Evolutionary conservation across 2,888 invertebrate genomes (phyloP).

Genomic region (Acanthosepion lycidas): DNA sequence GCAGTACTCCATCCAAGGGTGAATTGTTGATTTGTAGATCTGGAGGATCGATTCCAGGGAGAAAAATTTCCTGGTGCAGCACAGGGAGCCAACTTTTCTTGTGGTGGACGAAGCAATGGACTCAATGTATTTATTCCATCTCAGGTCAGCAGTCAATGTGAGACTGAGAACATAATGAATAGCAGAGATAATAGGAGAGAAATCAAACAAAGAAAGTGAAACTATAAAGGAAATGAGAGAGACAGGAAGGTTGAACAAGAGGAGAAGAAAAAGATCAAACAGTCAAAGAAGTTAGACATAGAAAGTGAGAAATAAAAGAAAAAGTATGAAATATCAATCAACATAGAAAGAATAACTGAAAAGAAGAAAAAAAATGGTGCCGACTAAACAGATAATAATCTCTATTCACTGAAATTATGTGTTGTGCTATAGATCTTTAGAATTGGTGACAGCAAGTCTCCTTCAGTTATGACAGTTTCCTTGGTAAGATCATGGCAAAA

Average conservation of each 20-base stretch:
- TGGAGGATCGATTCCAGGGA: no score
- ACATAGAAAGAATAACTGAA: no score
- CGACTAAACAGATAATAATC: background rate
- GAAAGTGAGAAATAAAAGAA: background rate
- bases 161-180: background rate
- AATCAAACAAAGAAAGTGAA: background rate
- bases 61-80: no score
- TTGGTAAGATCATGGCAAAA: background rate
- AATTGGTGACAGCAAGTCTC: conserved; percentile 18
- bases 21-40: no score
- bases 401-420: background rate
- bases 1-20: no score
- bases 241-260: background rate
- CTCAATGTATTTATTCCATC: no score
- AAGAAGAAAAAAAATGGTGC: no score
- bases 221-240: background rate
- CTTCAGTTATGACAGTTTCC: background rate
- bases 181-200: background rate
- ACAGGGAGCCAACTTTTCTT: no score
- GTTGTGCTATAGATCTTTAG: background rate
- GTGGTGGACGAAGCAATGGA: no score
- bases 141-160: no score
- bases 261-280: background rate
- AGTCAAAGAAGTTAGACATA: background rate
- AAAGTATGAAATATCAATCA: no score